Evolutionary conservation across 2,888 invertebrate species (phyloP), one percentile per base, ranked within the genome.

Genomic region (Stegophylla sp.): DNA sequence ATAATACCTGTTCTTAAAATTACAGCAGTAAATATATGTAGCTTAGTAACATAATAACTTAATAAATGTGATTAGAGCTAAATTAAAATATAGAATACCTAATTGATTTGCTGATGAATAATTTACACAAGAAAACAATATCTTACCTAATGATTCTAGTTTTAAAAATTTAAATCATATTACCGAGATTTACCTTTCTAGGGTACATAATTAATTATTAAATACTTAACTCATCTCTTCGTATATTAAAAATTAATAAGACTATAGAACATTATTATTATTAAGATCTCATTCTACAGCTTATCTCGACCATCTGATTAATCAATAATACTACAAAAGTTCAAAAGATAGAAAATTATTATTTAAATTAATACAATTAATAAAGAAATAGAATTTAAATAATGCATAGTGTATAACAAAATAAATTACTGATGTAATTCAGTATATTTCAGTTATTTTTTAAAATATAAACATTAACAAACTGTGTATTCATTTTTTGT

Each of bases 171-270:
- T 26, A 43, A 43, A 43, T 72, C 59, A 5, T 59, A 43, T 20
- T 13, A 59, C 56, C 17, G 1, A 43, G 15, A 43, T 43, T 17
- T 72, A 3, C 23, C 17, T 59, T 2, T 23, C 10, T 15, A 0
- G 12, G 15, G 7, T 15, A 3, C 12, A 41, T 56, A 43, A 23
- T 23, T 48, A 48, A 48, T 26, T 48, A 67, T 15, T 48, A 17
- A 26, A 28, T 48, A 48, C 45, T 26, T 13, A 20, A 59, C 43
- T 28, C 20, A 15, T 59, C 34, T 56, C 53, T 66, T 20, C 34
- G n/a, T 4, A 3, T 56, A 71, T 56, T 72, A 56, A 43, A 43
- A 56, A 56, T 72, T 56, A 72, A 72, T 7, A 56, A 23, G 20
- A 17, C 41, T 34, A n/a, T n/a, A 23, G 15, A 56, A 23, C 4